phyloP scores from a whole-genome alignment of 2,797 vertebrate genomes.

The Anguilla megastoma region DNA sequence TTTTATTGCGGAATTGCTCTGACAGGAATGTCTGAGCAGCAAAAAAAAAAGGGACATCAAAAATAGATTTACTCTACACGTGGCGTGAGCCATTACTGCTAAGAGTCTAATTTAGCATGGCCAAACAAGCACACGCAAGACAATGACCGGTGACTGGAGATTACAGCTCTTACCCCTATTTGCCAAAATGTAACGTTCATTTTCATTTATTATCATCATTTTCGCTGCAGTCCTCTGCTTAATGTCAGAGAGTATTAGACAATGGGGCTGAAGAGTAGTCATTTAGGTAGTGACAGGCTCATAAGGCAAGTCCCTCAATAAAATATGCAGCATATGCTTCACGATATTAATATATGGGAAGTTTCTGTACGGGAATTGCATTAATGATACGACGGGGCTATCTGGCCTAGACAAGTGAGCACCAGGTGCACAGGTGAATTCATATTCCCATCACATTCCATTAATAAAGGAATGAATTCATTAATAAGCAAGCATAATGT shows the following conservation, averaged over 20 bases:
- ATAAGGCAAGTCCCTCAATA: no score
- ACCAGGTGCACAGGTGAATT: neutral
- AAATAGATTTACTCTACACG: neutral
- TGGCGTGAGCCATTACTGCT: neutral
- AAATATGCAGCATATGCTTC: neutral
- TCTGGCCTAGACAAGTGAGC: neutral
- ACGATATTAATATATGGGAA: neutral
- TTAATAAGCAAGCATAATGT: neutral
- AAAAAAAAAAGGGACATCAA: neutral
- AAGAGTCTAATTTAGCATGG: neutral
- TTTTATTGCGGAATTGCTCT: neutral
- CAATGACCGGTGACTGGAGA: neutral
- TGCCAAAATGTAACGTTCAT: neutral
- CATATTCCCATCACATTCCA: conserved; percentile 6
- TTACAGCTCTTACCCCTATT: neutral
- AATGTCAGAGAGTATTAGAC: conserved; percentile 1
- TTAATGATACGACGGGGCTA: neutral
- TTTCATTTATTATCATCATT: neutral
- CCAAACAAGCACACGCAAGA: neutral
- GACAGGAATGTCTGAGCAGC: neutral
- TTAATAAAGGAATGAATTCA: neutral
- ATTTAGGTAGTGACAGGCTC: neutral
- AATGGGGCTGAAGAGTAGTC: neutral
- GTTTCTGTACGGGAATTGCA: neutral
- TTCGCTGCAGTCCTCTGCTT: neutral